Evolutionary conservation across 1,140 invertebrate species (phyloP), one percentile per base, ranked within the genome.

Genomic region (Plodia interpunctella): DNA sequence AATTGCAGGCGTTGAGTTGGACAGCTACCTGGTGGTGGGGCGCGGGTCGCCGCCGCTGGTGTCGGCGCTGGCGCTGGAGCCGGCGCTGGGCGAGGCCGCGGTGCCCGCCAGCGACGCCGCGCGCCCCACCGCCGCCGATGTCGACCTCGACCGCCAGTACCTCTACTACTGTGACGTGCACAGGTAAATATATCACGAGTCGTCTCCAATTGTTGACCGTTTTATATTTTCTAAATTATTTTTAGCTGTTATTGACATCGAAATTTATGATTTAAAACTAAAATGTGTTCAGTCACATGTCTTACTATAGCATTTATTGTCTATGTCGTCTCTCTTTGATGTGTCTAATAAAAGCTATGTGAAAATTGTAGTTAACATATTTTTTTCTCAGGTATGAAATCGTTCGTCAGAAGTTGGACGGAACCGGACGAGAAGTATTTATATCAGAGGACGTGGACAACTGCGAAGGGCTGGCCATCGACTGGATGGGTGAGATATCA

Each of bases 351-450:
- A n/a, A n/a, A n/a, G n/a, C n/a, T n/a, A n/a, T n/a, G n/a, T n/a
- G n/a, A n/a, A n/a, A n/a, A n/a, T n/a, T n/a, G n/a, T n/a, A n/a
- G n/a, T 25, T 25, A 6, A 25, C 2, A 25, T 25, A 25, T 25
- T 25, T 3, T 25, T 13, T 4, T 54, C 52, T 10, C 61, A 87
- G 84, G 55, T 91, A 90, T 74, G 80, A 91, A 35, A 97, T 97
- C 56, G 94, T 96, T 71, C 90, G 94, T 10, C 94, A 95, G 20
- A 93, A 93, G 51, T 92, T 97, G 90, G 95, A 97, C 87, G 96
- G 96, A 3, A 81, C 81, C 32, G 76, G 90, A 54, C 90, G 94
- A 18, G 91, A 90, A 60, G 90, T 92, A 13, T 91, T 95, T 56
- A 87, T 95, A 2, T 91, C 90, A 0, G 91, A 92, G 15, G 92